phyloP scores from a whole-genome alignment of 2,888 invertebrate genomes.

The Leptinotarsa peninsularis region DNA sequence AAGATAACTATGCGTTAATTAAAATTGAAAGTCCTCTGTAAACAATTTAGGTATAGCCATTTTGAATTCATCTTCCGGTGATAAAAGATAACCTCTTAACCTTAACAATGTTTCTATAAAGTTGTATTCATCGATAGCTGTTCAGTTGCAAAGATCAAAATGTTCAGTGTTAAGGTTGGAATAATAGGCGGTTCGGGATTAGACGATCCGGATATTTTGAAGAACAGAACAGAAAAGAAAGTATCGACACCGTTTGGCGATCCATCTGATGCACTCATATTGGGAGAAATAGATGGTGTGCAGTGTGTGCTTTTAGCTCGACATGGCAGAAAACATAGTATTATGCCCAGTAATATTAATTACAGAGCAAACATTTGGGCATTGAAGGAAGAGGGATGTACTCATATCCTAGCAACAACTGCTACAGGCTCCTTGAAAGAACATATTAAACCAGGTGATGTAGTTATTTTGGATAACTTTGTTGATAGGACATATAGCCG shows the following conservation, averaged over 20 bases:
- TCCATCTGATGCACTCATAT: slow-evolving; percentile 81
- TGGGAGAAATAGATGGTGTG: slow-evolving; percentile 83
- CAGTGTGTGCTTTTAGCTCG: slow-evolving; percentile 81
- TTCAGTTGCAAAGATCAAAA: neutral
- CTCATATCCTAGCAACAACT: slow-evolving; percentile 92
- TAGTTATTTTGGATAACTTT: slow-evolving; percentile 89
- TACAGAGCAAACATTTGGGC: slow-evolving; percentile 96
- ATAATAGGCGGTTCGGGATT: slow-evolving; percentile 98
- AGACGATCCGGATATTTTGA: slow-evolving; percentile 86
- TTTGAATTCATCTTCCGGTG: no score
- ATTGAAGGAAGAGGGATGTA: slow-evolving; percentile 86
- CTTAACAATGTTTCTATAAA: no score
- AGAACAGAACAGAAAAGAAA: slow-evolving; percentile 73
- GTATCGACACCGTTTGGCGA: slow-evolving; percentile 82
- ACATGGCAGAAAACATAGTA: slow-evolving; percentile 76
- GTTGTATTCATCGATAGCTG: no score
- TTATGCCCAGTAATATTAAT: slow-evolving; percentile 90
- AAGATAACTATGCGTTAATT: no score
- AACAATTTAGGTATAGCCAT: no score
- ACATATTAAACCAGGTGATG: slow-evolving; percentile 86
- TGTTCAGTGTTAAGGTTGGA: slow-evolving; percentile 77
- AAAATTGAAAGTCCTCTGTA: no score
- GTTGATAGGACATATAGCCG: slow-evolving; percentile 81
- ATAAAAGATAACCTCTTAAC: no score
- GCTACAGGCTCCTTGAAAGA: slow-evolving; percentile 94